Evolutionary conservation across 1,140 invertebrate genomes (phyloP), one percentile per base, ranked within the genome.

Genomic region (Contarinia nasturtii): DNA sequence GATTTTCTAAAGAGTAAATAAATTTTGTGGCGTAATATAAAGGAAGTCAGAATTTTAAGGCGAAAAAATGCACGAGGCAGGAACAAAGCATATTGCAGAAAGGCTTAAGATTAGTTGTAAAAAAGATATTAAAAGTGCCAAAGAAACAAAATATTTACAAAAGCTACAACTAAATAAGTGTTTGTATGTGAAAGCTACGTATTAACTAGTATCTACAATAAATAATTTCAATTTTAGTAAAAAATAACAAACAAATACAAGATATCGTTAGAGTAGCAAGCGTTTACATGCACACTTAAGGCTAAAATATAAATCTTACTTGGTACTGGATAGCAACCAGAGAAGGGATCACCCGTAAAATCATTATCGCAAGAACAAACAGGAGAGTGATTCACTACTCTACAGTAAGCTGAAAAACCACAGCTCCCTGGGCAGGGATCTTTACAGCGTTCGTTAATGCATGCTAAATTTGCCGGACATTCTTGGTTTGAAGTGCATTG

Each of bases 331-430:
- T 75, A 75, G 57, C 83, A 87, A 33, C 79, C 77, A 45, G 83
- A 74, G 55, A 85, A 86, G 17, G 86, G 82, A 60, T 90, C 83
- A 40, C 86, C 86, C 63, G 77, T 76, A 57, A 71, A 85, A 8
- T 82, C 82, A 33, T 69, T 54, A 37, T 78, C 64, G 56, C 86
- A 90, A 50, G 74, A 80, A 54, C 86, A 90, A 53, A 81, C 74
- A 2, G 86, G 79, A 11, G 77, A 81, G 55, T 91, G 86, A 51
- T 82, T 82, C 5, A 86, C 74, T 8, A 87, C 82, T 49, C 77
- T 69, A 57, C 87, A 91, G 54, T 77, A 73, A 19, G 82, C 80
- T 63, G 85, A 86, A 46, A 69, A 68, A 20, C 85, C 86, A 63
- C 86, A 91, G 20, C 74, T 74, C 49, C 74, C 69, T 12, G 69